A percentile compares a stretch with the other conserved stretches of the same genome.
Conservation (phyloP, 2,888 invertebrate genomes). For the Cyrtodaria siliqua region DNA sequence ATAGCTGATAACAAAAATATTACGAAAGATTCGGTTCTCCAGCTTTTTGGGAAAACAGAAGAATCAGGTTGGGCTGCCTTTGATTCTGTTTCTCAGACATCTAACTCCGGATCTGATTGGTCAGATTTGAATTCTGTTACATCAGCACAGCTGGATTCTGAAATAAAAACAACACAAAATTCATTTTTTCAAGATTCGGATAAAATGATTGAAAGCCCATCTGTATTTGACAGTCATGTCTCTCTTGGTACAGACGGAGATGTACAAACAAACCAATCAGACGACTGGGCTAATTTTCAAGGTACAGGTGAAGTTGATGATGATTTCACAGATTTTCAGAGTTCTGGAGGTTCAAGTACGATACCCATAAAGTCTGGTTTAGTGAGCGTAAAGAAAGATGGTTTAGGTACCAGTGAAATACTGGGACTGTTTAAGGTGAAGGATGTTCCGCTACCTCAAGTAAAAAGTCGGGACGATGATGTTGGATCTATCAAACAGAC, state of each 20-base stretch:
- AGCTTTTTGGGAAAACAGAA: constrained; percentile 15
- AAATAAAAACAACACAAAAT: no score
- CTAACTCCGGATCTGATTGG: constrained; percentile 37
- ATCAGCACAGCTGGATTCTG: no score
- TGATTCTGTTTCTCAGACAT: constrained; percentile 8
- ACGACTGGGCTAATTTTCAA: constrained; percentile 71
- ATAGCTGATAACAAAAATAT: constrained; percentile 2
- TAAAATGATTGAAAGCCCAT: no score
- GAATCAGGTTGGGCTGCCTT: constrained; percentile 65
- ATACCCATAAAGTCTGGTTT: constrained; percentile 2
- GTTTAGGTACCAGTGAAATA: constrained; percentile 73
- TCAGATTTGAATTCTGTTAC: constrained; percentile 24
- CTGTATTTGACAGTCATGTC: no score
- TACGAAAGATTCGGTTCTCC: constrained; percentile 13
- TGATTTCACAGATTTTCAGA: constrained; percentile 40
- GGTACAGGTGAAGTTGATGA: constrained; percentile 16
- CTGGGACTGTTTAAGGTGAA: constrained; percentile 77
- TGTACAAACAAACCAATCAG: constrained; percentile 12
- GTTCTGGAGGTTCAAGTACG: constrained; percentile 7
- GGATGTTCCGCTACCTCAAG: constrained; percentile 53
- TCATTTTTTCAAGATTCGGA: no score
- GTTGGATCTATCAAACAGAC: constrained; percentile 1
- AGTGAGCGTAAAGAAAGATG: constrained; percentile 70
- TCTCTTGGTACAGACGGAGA: background rate
- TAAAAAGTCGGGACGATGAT: constrained; percentile 55